Evolutionary conservation across 2,797 vertebrate species (phyloP).

Genomic region (Cichlasoma orientale): DNA sequence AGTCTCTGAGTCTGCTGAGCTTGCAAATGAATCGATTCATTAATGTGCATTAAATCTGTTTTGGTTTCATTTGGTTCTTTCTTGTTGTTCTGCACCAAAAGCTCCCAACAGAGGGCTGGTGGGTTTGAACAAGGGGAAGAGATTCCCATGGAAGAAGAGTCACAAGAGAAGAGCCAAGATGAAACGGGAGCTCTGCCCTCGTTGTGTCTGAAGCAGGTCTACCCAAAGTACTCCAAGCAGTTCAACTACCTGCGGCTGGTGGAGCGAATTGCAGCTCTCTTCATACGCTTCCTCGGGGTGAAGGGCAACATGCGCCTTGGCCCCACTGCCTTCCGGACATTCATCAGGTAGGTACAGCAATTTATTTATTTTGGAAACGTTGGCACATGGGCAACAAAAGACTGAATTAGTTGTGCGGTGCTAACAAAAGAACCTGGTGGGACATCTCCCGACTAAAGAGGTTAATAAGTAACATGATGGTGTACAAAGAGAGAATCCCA

Average conservation of each 20-base stretch:
- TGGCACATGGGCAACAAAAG: background rate
- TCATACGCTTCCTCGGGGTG: constrained; percentile 94
- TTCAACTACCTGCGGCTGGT: constrained; percentile 90
- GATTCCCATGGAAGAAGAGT: constrained; percentile 42
- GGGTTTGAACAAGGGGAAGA: constrained; percentile 60
- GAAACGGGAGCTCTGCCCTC: constrained; percentile 77
- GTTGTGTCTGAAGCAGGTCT: constrained; percentile 93
- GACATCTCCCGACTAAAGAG: background rate
- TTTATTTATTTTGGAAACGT: background rate
- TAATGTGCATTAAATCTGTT: background rate
- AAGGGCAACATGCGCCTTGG: constrained; percentile 92
- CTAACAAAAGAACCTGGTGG: background rate
- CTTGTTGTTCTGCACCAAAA: background rate
- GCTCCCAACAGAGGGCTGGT: constrained; percentile 55
- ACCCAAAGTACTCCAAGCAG: constrained; percentile 93
- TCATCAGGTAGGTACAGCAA: constrained; percentile 90
- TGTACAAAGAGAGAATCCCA: background rate
- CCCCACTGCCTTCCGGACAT: constrained; percentile 93
- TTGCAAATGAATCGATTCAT: background rate
- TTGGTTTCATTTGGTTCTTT: background rate
- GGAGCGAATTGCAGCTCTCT: constrained; percentile 89
- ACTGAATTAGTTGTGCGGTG: background rate
- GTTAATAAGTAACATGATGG: background rate
- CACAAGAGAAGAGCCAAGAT: constrained; percentile 18
- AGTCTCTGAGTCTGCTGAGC: background rate